Evolutionary conservation across 1,140 invertebrate species (phyloP).

Genomic region (Zaprionus taronus): DNA sequence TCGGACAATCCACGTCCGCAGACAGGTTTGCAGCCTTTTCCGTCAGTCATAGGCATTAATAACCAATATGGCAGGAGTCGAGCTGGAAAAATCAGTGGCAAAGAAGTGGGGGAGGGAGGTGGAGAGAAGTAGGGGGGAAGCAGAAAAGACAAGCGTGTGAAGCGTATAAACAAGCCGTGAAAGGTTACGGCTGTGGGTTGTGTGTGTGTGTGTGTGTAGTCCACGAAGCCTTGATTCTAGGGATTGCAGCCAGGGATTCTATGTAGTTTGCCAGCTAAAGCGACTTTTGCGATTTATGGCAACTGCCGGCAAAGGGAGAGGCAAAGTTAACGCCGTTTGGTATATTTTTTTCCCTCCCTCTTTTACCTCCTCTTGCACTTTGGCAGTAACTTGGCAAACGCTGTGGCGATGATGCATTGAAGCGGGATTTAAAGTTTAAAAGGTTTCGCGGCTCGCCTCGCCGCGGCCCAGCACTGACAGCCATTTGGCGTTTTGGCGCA

Average conservation of each 20-base stretch:
- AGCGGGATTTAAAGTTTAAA: slow-evolving; percentile 82
- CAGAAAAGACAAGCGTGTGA: slow-evolving; percentile 73
- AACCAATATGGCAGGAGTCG: slow-evolving; percentile 64
- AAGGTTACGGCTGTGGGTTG: slow-evolving; percentile 40
- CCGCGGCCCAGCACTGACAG: slow-evolving; percentile 59
- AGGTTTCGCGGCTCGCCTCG: slow-evolving; percentile 68
- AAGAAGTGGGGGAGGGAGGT: not conserved
- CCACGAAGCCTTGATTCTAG: not conserved
- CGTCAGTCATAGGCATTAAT: slow-evolving; percentile 73
- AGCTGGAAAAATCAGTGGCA: slow-evolving; percentile 10
- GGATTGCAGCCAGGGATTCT: slow-evolving; percentile 38
- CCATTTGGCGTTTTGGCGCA: slow-evolving; percentile 81
- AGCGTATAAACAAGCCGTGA: slow-evolving; percentile 74
- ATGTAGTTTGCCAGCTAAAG: slow-evolving; percentile 14
- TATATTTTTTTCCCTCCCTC: not conserved
- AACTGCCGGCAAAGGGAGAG: slow-evolving; percentile 32
- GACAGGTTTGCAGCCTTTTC: slow-evolving; percentile 18
- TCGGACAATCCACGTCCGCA: slow-evolving; percentile 62
- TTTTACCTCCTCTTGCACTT: slow-evolving; percentile 33
- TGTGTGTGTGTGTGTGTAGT: not conserved
- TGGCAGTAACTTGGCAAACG: slow-evolving; percentile 55
- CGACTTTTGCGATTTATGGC: slow-evolving; percentile 73
- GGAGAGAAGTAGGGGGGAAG: not conserved
- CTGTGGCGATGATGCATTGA: slow-evolving; percentile 76
- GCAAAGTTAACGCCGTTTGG: slow-evolving; percentile 55